phyloP scores from a whole-genome alignment of 2,113 vertebrate species.

The Otis tarda region DNA sequence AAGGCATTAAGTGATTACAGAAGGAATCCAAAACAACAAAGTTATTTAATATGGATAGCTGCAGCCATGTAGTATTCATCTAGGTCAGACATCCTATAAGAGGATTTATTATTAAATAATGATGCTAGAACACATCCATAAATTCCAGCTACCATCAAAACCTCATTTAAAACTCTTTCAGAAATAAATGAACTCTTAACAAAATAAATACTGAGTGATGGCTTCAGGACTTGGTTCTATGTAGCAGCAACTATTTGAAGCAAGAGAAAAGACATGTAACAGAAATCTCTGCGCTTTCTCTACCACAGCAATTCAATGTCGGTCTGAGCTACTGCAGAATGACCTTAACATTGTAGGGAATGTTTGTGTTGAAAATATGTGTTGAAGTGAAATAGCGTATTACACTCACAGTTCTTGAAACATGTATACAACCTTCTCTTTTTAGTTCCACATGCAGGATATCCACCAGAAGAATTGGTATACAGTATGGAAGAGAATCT shows the following conservation, averaged over 20 bases:
- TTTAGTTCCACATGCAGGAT: background rate
- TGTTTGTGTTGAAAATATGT: background rate
- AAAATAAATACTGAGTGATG: background rate
- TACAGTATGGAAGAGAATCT: background rate
- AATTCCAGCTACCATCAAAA: background rate
- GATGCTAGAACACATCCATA: background rate
- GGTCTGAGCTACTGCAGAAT: background rate
- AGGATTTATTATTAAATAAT: background rate
- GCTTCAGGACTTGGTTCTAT: background rate
- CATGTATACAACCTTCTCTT: background rate
- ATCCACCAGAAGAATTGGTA: background rate
- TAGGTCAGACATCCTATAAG: background rate
- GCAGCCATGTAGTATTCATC: background rate
- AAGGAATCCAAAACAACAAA: background rate
- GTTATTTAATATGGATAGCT: background rate
- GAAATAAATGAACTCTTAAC: background rate
- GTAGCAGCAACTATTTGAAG: background rate
- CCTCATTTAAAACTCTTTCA: background rate
- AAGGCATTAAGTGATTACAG: background rate
- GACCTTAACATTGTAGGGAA: background rate
- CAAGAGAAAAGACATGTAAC: background rate
- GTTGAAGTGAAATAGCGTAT: background rate
- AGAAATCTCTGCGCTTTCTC: background rate
- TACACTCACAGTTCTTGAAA: background rate
- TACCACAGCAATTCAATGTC: background rate